A percentile compares a stretch with the other conserved stretches of the same genome.
Conservation (phyloP, 2,113 vertebrate species). For the Megaceryle torquata region DNA sequence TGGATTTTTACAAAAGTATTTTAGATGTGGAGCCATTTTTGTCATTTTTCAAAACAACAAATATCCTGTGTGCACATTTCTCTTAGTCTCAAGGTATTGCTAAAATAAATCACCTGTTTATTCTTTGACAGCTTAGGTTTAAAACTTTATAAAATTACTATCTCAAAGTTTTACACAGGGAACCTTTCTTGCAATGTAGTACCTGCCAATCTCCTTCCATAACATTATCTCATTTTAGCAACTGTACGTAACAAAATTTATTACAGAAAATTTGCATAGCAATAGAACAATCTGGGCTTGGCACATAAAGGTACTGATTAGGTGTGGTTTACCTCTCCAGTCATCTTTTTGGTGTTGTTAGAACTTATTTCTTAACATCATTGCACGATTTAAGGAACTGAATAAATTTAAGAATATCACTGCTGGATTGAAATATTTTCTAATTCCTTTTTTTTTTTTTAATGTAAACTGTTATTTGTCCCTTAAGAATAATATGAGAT, state of each 20-base stretch:
- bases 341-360: background rate
- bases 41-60: background rate
- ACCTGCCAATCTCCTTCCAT: background rate
- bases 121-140: background rate
- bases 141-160: background rate
- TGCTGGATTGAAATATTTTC: background rate
- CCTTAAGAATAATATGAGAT: background rate
- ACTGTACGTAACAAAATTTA: background rate
- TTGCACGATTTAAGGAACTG: background rate
- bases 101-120: background rate
- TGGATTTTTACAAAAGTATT: background rate
- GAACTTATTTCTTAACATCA: background rate
- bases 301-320: background rate
- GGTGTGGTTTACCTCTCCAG: background rate
- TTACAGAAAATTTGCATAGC: background rate
- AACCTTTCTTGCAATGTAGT: background rate
- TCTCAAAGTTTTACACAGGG: background rate
- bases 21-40: background rate
- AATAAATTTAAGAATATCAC: background rate
- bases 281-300: background rate
- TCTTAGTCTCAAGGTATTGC: background rate
- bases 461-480: background rate
- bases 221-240: background rate
- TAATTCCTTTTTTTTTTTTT: background rate
- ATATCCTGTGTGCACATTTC: background rate